Base-by-base conservation (phyloP, 1,140 invertebrate species). In the Cyphomyrmex costatus region DNA sequence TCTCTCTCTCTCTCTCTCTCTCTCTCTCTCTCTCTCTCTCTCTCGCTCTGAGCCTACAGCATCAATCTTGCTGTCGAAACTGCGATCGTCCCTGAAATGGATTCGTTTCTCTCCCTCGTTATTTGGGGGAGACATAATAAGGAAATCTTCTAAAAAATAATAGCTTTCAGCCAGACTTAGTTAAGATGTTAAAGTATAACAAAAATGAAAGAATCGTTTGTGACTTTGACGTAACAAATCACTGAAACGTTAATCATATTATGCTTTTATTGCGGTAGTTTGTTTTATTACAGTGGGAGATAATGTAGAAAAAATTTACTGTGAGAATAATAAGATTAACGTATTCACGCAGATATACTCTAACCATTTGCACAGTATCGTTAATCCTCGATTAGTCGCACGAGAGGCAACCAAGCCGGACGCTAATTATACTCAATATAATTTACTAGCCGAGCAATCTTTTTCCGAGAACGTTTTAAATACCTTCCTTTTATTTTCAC, bases 301-400 rank as follows among this genome's bases (percentile, higher is more conserved):
- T 53, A 42, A 70, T 56, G 12, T 46, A n/a, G n/a, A 19, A 24
- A 46, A 33, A 24, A 49, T 49, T 68, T 49, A 49, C 21, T 8
- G 36, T 27, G 49, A 27, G 49, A 70, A 27, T 56, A 42, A 70
- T 10, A 36, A 30, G 33, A 14, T 36, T 53, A 53, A 79, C 16
- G 21, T 16, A 19, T 27, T 33, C 51, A 42, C 10, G 10, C 10
- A 30, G 49, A 42, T 24, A 24, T 30, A 68, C 30, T 56, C 36
- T 42, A 36, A 36, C 42, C 60, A 16, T 80, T 80, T 80, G 30
- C 61, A 36, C n/a, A n/a, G 5, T n/a, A n/a, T 68, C 49, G 30
- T 80, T 80, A 68, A 80, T 80, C 46, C 46, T 68, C 63, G n/a
- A 80, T 68, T 53, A 79, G 8, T 79, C 14, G 30, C 46, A 16